Evolutionary conservation across 2,797 vertebrate species (phyloP).

Genomic region (Poeciliopsis paucimaculata): DNA sequence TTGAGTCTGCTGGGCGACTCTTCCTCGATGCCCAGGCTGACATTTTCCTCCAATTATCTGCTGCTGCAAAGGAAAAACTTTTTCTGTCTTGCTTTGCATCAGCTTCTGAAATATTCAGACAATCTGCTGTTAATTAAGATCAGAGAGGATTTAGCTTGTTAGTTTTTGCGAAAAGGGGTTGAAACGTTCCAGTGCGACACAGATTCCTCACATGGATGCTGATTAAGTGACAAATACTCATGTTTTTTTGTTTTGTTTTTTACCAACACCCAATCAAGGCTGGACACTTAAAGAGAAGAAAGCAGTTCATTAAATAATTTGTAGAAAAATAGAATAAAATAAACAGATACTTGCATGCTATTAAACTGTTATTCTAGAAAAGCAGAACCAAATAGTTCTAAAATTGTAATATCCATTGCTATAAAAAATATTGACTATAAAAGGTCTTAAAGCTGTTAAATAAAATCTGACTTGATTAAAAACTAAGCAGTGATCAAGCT

Average conservation of each 20-base stretch:
- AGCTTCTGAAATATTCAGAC: slow-evolving; percentile 23
- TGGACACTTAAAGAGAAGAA: not conserved
- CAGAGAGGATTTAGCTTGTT: slow-evolving; percentile 27
- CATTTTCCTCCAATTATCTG: slow-evolving; percentile 47
- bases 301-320: not conserved
- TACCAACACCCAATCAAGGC: not conserved
- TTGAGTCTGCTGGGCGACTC: slow-evolving; percentile 10
- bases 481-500: not conserved
- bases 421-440: not conserved
- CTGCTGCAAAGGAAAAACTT: slow-evolving; percentile 25
- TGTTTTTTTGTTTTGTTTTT: not conserved
- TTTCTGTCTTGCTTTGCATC: not conserved
- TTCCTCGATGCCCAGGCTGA: slow-evolving; percentile 23
- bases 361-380: not conserved
- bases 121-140: slow-evolving; percentile 28
- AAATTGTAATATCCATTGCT: not conserved
- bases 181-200: slow-evolving; percentile 15
- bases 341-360: not conserved
- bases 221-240: slow-evolving; percentile 13
- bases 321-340: not conserved
- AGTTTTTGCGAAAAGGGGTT: slow-evolving; percentile 14
- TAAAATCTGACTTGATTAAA: not conserved
- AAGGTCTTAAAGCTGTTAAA: not conserved
- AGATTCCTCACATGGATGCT: not conserved
- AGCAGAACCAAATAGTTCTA: not conserved